These are phyloP conservation scores for Matsumyia berberina DNA, from an alignment of 2,888 invertebrate genomes.

Conservation along the genomic window DNA sequence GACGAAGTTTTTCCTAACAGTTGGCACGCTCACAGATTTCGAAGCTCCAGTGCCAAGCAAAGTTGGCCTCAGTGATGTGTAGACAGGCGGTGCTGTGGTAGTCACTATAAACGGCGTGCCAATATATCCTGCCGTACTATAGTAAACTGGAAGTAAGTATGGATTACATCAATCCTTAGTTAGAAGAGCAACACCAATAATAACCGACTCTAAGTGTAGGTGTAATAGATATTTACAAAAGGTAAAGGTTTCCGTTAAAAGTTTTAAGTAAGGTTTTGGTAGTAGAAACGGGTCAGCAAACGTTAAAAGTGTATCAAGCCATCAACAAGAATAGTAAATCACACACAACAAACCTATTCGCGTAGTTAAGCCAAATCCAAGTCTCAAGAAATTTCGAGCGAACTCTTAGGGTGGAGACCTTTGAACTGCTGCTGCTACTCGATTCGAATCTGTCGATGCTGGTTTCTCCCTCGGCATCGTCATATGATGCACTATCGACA, in stretches of 20 bases:
- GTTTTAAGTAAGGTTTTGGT: conserved; percentile 22
- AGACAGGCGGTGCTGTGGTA: not conserved
- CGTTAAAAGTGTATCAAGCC: conserved; percentile 48
- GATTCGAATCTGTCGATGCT: conserved; percentile 68
- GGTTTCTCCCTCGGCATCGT: conserved; percentile 44
- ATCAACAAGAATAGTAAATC: conserved; percentile 15
- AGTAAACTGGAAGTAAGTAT: conserved; percentile 30
- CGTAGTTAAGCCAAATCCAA: conserved; percentile 67
- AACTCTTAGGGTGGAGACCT: conserved; percentile 16
- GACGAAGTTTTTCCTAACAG: conserved; percentile 58
- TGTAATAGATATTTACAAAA: conserved; percentile 36
- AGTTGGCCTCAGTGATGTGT: not conserved
- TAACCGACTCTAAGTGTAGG: conserved; percentile 11
- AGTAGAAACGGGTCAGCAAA: conserved; percentile 45
- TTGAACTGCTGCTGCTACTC: conserved; percentile 17
- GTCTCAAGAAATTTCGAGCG: conserved; percentile 76
- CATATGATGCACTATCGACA: conserved; percentile 56
- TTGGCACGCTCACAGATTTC: not conserved
- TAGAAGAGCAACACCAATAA: conserved; percentile 25
- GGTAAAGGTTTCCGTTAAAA: conserved; percentile 1
- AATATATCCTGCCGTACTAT: not conserved
- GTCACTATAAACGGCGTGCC: not conserved
- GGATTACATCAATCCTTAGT: conserved; percentile 19
- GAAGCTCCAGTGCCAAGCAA: not conserved
- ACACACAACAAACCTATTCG: conserved; percentile 64